Conservation (phyloP, 1,140 invertebrate species). For the Listronotus oregonensis region DNA sequence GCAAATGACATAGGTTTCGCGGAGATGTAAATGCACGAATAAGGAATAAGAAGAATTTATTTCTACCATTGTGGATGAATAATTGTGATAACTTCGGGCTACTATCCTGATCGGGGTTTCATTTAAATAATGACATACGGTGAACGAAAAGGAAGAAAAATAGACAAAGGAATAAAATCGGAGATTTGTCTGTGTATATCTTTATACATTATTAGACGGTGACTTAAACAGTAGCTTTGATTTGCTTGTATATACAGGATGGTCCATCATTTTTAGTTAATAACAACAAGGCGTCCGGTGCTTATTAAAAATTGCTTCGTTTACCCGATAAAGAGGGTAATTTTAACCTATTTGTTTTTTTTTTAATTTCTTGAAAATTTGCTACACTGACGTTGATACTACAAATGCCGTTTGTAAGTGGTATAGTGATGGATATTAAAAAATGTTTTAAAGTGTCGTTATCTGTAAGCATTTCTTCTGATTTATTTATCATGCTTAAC, state of each 20-base stretch:
- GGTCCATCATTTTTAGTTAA: not conserved
- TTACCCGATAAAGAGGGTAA: too few relatives aligned
- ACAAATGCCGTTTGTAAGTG: too few relatives aligned
- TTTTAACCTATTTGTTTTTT: too few relatives aligned
- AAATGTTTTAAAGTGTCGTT: too few relatives aligned
- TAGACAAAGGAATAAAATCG: constrained; percentile 1
- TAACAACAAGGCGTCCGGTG: too few relatives aligned
- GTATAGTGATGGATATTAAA: too few relatives aligned
- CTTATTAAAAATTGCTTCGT: too few relatives aligned
- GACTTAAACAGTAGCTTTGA: not conserved
- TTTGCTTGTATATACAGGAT: too few relatives aligned
- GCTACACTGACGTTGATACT: too few relatives aligned
- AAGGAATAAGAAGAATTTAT: not conserved
- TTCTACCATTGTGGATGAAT: constrained; percentile 10
- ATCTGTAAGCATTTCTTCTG: too few relatives aligned
- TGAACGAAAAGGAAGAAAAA: not conserved
- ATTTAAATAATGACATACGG: constrained; percentile 9
- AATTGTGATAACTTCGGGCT: constrained; percentile 2
- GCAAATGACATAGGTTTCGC: constrained; percentile 1
- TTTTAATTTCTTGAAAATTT: too few relatives aligned
- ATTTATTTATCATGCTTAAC: too few relatives aligned
- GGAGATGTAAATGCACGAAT: not conserved
- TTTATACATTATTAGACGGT: constrained; percentile 6
- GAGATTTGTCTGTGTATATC: constrained; percentile 10
- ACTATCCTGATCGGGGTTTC: not conserved